Evolutionary conservation across 2,888 invertebrate species (phyloP).

Genomic region (Melanotus villosus): DNA sequence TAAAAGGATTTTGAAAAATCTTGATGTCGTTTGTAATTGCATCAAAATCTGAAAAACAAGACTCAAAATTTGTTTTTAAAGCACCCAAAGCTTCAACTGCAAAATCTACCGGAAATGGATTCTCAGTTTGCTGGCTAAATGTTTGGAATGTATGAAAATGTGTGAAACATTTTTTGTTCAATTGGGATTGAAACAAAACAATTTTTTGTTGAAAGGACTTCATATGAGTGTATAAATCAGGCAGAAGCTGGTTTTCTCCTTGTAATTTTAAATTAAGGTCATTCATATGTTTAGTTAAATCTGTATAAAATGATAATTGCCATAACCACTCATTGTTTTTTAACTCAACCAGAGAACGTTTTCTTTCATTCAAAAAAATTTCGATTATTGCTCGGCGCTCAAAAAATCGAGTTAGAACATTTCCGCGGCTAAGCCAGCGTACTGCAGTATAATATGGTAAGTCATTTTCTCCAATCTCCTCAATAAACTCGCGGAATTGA

Average conservation of each 20-base stretch:
- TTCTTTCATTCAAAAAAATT: no score
- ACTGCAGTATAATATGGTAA: no score
- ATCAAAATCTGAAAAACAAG: slow-evolving; percentile 47
- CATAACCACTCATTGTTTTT: no score
- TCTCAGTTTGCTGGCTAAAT: slow-evolving; percentile 53
- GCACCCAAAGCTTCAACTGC: slow-evolving; percentile 53
- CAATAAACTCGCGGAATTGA: slow-evolving; percentile 54
- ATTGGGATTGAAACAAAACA: slow-evolving; percentile 48
- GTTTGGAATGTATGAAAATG: slow-evolving; percentile 54
- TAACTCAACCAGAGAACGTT: no score
- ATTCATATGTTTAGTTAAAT: not conserved
- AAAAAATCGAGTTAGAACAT: no score
- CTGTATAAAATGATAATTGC: no score
- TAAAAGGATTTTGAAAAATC: slow-evolving; percentile 50
- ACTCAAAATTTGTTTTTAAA: slow-evolving; percentile 54
- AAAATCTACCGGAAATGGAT: slow-evolving; percentile 53
- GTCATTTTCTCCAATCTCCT: no score
- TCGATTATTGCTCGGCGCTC: no score
- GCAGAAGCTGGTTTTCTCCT: slow-evolving; percentile 54
- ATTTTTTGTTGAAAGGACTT: slow-evolving; percentile 50
- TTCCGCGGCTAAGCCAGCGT: no score
- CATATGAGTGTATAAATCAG: slow-evolving; percentile 54
- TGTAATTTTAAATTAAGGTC: slow-evolving; percentile 53
- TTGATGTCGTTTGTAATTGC: slow-evolving; percentile 47
- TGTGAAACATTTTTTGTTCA: slow-evolving; percentile 49